These are phyloP conservation scores for Empidonax alnorum DNA, from an alignment of 2,113 vertebrate species.

Conservation along the genomic window DNA sequence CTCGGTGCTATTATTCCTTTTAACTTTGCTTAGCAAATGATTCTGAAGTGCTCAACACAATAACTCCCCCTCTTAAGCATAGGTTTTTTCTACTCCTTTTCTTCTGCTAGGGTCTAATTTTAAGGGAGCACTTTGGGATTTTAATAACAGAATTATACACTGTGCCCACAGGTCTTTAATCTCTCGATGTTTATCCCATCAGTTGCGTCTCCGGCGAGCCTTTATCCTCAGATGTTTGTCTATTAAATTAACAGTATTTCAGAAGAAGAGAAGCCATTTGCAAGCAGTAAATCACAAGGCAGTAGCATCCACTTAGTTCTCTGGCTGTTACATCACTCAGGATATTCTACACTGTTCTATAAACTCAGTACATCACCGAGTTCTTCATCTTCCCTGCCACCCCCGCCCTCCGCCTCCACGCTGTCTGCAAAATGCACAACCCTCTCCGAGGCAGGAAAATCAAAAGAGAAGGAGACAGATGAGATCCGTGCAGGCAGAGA, in stretches of 20 bases:
- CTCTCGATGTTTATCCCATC: constrained; percentile 73
- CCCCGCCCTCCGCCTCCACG: constrained; percentile 39
- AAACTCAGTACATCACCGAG: background rate
- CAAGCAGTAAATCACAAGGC: constrained; percentile 74
- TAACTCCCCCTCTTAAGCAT: constrained; percentile 57
- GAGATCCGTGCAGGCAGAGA: background rate
- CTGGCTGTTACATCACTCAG: constrained; percentile 57
- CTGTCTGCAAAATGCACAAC: constrained; percentile 48
- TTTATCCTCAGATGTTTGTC: constrained; percentile 77
- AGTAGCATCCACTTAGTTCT: constrained; percentile 58
- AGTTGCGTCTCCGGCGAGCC: constrained; percentile 63
- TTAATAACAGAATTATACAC: constrained; percentile 70
- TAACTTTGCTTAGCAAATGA: constrained; percentile 64
- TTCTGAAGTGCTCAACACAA: constrained; percentile 48
- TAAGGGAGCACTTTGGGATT: constrained; percentile 64
- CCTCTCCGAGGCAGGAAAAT: constrained; percentile 11
- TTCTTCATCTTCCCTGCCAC: constrained; percentile 47
- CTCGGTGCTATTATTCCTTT: constrained; percentile 44
- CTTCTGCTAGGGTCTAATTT: constrained; percentile 52
- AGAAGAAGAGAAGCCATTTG: constrained; percentile 70
- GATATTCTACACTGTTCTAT: constrained; percentile 42
- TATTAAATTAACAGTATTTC: constrained; percentile 80
- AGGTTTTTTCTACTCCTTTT: constrained; percentile 53
- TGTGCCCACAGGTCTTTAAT: constrained; percentile 74
- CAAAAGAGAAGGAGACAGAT: constrained; percentile 4